phyloP scores from a whole-genome alignment of 2,797 vertebrate species.

The Epinephelus coioides region DNA sequence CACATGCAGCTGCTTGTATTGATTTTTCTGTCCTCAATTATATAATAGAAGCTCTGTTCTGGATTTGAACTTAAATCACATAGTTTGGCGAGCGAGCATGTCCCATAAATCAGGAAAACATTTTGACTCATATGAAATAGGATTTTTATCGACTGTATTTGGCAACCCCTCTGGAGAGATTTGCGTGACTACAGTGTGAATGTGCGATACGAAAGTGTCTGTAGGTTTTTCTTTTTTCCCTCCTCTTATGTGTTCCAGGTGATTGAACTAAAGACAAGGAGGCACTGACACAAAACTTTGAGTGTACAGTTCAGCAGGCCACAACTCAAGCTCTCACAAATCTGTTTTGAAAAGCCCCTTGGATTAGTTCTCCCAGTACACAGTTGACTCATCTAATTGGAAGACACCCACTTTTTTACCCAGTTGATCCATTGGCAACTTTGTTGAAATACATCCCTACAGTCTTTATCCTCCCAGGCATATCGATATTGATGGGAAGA shows the following conservation, averaged over 20 bases:
- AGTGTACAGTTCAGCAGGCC: slow-evolving; percentile 75
- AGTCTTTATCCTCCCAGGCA: slow-evolving; percentile 64
- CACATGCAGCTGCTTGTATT: slow-evolving; percentile 85
- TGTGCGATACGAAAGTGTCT: slow-evolving; percentile 43
- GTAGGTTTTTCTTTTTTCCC: slow-evolving; percentile 16
- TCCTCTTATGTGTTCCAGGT: slow-evolving; percentile 75
- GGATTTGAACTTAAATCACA: slow-evolving; percentile 84
- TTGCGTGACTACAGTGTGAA: slow-evolving; percentile 62
- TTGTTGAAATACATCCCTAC: slow-evolving; percentile 58
- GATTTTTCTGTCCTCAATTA: slow-evolving; percentile 89
- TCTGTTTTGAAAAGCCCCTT: slow-evolving; percentile 73
- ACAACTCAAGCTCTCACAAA: slow-evolving; percentile 75
- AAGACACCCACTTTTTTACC: slow-evolving; percentile 70
- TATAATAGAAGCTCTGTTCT: slow-evolving; percentile 87
- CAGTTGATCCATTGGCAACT: slow-evolving; percentile 75
- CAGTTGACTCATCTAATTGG: slow-evolving; percentile 81
- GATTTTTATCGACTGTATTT: slow-evolving; percentile 85
- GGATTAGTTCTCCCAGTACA: slow-evolving; percentile 80
- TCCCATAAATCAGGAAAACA: slow-evolving; percentile 81
- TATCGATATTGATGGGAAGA: slow-evolving; percentile 54
- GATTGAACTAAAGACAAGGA: slow-evolving; percentile 77
- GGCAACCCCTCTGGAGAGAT: slow-evolving; percentile 76
- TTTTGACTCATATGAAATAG: slow-evolving; percentile 83
- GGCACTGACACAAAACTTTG: slow-evolving; percentile 78
- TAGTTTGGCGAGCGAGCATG: slow-evolving; percentile 76